Evolutionary conservation across 1,140 invertebrate species (phyloP).

Genomic region (Drosophila pseudoananassae): DNA sequence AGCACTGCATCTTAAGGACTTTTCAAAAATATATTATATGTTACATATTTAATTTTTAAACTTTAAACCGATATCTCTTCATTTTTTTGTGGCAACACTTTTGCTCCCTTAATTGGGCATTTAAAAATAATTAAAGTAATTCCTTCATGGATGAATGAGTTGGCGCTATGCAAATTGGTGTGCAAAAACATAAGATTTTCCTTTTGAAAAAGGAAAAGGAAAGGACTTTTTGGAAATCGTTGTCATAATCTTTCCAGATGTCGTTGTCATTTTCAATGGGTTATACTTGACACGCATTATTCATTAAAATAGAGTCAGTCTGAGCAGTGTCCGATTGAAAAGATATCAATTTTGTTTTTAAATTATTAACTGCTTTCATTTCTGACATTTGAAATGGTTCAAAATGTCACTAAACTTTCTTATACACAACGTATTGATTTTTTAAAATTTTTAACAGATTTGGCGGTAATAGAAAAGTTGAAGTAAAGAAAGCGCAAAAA

Average conservation of each 20-base stretch:
- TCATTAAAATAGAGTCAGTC: not conserved
- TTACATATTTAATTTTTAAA: too few species aligned
- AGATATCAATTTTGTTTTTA: conserved; percentile 3
- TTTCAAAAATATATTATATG: too few species aligned
- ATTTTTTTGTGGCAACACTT: too few species aligned
- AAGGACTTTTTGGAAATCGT: conserved; percentile 6
- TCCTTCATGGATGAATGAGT: too few species aligned
- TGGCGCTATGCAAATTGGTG: too few species aligned
- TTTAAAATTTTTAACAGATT: not conserved
- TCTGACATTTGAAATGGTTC: too few species aligned
- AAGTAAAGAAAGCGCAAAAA: not conserved
- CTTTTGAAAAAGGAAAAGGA: too few species aligned
- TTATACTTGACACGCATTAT: not conserved
- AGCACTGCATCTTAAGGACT: too few species aligned
- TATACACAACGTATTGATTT: not conserved
- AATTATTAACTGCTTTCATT: not conserved
- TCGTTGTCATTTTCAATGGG: not conserved
- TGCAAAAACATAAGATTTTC: too few species aligned
- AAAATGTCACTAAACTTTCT: conserved; percentile 1
- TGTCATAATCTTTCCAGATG: conserved; percentile 1
- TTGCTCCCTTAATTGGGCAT: too few species aligned
- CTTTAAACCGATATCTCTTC: too few species aligned
- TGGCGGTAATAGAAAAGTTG: not conserved
- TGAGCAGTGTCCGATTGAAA: not conserved
- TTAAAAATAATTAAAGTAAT: too few species aligned